Evolutionary conservation across 2,888 invertebrate genomes (phyloP).

Genomic region (Perizoma flavofasciatum): DNA sequence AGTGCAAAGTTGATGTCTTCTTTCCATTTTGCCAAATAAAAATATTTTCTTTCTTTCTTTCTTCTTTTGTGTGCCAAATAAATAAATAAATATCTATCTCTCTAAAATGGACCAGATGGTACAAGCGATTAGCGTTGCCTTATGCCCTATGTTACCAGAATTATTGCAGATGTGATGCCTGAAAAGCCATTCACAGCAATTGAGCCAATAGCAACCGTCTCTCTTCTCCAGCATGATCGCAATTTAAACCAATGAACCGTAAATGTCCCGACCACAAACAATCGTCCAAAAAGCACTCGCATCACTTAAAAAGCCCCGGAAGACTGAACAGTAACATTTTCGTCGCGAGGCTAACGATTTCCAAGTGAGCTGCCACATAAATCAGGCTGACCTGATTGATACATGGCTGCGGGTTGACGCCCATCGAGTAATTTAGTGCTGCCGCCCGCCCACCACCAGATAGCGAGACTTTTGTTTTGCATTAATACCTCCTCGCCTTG

Average conservation of each 20-base stretch:
- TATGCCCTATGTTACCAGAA: too few species aligned
- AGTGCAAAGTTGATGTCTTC: too few species aligned
- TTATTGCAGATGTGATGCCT: too few species aligned
- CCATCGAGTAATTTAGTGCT: slow-evolving; percentile 87
- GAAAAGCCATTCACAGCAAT: too few species aligned
- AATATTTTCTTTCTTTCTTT: too few species aligned
- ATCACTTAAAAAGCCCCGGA: slow-evolving; percentile 52
- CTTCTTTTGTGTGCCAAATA: too few species aligned
- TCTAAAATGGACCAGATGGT: too few species aligned
- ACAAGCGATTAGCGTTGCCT: too few species aligned
- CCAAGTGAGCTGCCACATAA: slow-evolving; percentile 82
- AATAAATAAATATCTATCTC: too few species aligned
- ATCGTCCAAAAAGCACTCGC: slow-evolving; percentile 47
- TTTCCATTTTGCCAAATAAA: too few species aligned
- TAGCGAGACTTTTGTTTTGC: slow-evolving; percentile 82
- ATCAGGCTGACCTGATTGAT: slow-evolving; percentile 80
- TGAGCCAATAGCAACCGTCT: too few species aligned
- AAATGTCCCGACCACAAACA: slow-evolving; percentile 39
- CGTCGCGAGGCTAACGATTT: slow-evolving; percentile 82
- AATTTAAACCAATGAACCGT: background rate
- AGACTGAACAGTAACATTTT: slow-evolving; percentile 78
- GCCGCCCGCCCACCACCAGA: slow-evolving; percentile 84
- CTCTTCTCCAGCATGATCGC: too few species aligned
- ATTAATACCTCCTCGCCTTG: slow-evolving; percentile 73
- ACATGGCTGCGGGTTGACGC: slow-evolving; percentile 85